Evolutionary conservation across 2,888 invertebrate genomes (phyloP).

Genomic region (Cheiracanthium punctorium): DNA sequence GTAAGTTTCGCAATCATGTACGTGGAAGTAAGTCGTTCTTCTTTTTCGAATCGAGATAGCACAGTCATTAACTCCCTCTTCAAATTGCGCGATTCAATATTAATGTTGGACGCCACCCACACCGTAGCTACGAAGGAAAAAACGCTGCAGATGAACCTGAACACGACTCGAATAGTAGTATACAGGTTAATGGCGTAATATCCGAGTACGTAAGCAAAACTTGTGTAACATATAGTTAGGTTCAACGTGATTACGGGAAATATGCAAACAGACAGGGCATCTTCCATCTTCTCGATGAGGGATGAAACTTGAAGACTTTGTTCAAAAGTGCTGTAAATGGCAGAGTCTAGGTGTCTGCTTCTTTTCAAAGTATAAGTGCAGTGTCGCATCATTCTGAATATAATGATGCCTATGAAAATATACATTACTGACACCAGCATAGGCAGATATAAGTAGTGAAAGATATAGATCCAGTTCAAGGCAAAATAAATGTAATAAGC

Average conservation of each 20-base stretch:
- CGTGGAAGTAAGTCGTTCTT: neutral
- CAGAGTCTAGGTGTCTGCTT: neutral
- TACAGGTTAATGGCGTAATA: slow-evolving; percentile 1
- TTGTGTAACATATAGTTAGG: slow-evolving; percentile 9
- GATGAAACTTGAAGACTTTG: neutral
- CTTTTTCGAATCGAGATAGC: neutral
- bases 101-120: slow-evolving; percentile 30
- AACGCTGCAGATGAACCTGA: slow-evolving; percentile 16
- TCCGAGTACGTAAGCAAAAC: slow-evolving; percentile 39
- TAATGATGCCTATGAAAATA: slow-evolving; percentile 8
- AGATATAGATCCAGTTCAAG: slow-evolving; percentile 19
- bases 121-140: slow-evolving; percentile 14
- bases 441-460: slow-evolving; percentile 20
- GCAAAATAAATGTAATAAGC: slow-evolving; percentile 9
- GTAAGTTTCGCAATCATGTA: neutral
- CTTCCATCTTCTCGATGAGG: slow-evolving; percentile 31
- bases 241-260: slow-evolving; percentile 40
- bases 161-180: neutral
- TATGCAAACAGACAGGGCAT: slow-evolving; percentile 18
- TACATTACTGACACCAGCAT: slow-evolving; percentile 15
- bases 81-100: neutral
- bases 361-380: neutral
- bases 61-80: slow-evolving; percentile 5
- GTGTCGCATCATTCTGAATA: slow-evolving; percentile 4
- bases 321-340: neutral